Conservation (phyloP, 35 echinoderm and acorn worm genomes). For the Heliocidaris tuberculata region DNA sequence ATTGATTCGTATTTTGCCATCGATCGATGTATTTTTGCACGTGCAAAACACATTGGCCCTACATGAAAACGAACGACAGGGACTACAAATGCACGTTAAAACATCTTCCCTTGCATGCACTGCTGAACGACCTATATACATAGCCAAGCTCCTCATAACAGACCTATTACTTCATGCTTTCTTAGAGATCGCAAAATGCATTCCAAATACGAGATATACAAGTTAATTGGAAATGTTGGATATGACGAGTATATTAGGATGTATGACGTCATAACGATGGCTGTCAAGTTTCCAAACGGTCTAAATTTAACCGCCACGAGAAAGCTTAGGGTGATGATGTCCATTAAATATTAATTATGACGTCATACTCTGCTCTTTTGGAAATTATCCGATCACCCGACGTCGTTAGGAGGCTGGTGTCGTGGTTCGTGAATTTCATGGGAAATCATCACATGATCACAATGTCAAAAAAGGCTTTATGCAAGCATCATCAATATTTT, state of each 20-base stretch:
- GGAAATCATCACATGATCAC: not conserved
- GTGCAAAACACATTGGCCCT: not conserved
- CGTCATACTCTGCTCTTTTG: not conserved
- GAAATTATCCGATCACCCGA: not conserved
- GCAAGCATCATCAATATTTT: too few species aligned
- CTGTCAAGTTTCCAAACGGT: not conserved
- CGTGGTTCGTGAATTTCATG: not conserved
- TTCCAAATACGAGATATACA: not conserved
- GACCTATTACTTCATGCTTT: not conserved
- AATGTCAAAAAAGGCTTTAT: not conserved
- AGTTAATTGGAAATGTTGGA: not conserved
- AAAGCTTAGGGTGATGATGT: not conserved
- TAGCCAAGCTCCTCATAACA: not conserved
- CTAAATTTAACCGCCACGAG: not conserved
- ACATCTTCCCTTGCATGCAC: not conserved
- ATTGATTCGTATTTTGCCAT: too few species aligned
- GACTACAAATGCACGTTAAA: not conserved
- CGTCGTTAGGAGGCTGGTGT: not conserved
- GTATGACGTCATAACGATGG: not conserved
- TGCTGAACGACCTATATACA: not conserved
- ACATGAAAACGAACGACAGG: not conserved
- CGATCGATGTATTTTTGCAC: too few species aligned
- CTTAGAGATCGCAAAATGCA: not conserved
- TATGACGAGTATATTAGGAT: not conserved
- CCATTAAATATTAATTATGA: slow-evolving; percentile 7